These are phyloP conservation scores for Phrynocephalus forsythii DNA, from an alignment of 2,797 vertebrate genomes.

Conservation along the genomic window DNA sequence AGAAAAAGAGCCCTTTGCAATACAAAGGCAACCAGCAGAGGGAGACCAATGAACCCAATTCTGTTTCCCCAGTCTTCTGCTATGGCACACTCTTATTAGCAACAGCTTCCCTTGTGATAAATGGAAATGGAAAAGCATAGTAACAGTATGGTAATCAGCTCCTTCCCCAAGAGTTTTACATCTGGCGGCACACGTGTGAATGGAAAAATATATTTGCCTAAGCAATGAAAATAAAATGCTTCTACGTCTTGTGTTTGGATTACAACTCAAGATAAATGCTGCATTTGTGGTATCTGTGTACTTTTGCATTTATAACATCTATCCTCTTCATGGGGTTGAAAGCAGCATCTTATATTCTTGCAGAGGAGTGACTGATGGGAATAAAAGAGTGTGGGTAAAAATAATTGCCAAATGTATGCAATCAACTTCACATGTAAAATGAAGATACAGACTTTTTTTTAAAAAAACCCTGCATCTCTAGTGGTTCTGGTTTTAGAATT, in stretches of 20 bases:
- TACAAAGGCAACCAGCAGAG: not conserved
- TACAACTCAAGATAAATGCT: not conserved
- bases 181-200: not conserved
- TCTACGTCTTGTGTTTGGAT: not conserved
- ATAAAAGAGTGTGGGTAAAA: not conserved
- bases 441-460: not conserved
- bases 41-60: slow-evolving; percentile 3
- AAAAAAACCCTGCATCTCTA: not conserved
- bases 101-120: slow-evolving; percentile 27
- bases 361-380: not conserved
- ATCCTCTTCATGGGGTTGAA: not conserved
- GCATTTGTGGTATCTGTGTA: not conserved
- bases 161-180: not conserved
- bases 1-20: not conserved
- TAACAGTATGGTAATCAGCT: not conserved
- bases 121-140: slow-evolving; percentile 1
- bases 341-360: not conserved
- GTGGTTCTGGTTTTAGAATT: not conserved
- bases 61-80: not conserved
- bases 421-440: not conserved
- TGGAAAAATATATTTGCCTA: not conserved
- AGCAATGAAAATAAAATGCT: not conserved
- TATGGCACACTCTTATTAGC: slow-evolving; percentile 5
- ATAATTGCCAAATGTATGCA: not conserved
- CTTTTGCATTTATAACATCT: not conserved